phyloP scores from a whole-genome alignment of 2,888 invertebrate species.

The Chalcis sispes region DNA sequence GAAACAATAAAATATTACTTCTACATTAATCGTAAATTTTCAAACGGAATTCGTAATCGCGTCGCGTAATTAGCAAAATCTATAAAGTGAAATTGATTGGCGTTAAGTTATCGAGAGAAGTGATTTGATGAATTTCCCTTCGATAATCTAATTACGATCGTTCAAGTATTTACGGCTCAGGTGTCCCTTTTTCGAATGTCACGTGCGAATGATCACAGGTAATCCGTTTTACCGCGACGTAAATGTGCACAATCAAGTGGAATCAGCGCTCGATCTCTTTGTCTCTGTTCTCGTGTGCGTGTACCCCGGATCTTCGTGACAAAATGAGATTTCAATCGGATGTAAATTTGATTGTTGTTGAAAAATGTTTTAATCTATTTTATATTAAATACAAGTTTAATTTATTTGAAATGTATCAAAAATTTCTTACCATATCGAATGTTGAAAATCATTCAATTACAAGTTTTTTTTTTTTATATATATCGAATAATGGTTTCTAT shows the following conservation, averaged over 20 bases:
- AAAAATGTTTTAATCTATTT: too few relatives aligned
- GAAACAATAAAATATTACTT: too few relatives aligned
- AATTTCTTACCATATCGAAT: too few relatives aligned
- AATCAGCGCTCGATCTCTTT: slow-evolving; percentile 27
- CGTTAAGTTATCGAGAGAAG: neutral
- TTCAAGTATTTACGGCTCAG: slow-evolving; percentile 15
- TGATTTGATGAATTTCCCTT: slow-evolving; percentile 27
- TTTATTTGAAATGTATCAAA: too few relatives aligned
- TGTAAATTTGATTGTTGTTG: too few relatives aligned
- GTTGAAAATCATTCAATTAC: too few relatives aligned
- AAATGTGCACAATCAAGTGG: slow-evolving; percentile 42
- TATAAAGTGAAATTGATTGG: slow-evolving; percentile 19
- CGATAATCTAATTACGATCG: slow-evolving; percentile 40
- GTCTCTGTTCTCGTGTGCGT: neutral
- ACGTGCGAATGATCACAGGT: slow-evolving; percentile 33
- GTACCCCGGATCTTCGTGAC: neutral
- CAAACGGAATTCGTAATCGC: neutral
- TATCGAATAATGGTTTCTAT: too few relatives aligned
- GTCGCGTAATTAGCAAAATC: neutral
- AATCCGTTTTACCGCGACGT: slow-evolving; percentile 14
- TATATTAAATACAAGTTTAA: too few relatives aligned
- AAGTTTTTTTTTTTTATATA: too few relatives aligned
- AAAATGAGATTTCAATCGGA: too few relatives aligned
- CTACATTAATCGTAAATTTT: too few relatives aligned
- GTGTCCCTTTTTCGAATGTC: slow-evolving; percentile 21